Evolutionary conservation across 2,797 vertebrate genomes (phyloP).

Genomic region (Kryptopterus vitreolus): DNA sequence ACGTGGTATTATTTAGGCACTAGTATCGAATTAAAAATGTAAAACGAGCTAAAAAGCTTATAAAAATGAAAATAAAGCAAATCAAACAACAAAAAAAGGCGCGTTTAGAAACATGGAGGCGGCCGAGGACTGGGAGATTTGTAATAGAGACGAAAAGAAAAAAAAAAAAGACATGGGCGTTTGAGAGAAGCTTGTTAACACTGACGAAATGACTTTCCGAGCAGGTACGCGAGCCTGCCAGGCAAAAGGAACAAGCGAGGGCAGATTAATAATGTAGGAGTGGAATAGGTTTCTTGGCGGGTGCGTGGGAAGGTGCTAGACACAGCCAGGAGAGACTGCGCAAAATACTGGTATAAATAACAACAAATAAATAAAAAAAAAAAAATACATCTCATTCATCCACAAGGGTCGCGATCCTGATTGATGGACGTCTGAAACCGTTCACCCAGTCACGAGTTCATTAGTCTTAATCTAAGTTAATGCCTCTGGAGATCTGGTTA

Average conservation of each 20-base stretch:
- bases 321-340: conserved; percentile 7
- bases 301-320: conserved; percentile 42
- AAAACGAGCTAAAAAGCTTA: no score
- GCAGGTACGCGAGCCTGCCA: neutral
- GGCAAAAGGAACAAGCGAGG: neutral
- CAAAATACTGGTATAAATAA: no score
- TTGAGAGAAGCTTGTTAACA: neutral
- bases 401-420: neutral
- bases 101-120: neutral
- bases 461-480: no score
- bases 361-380: neutral
- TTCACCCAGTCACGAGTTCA: neutral
- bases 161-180: neutral
- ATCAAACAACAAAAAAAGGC: neutral
- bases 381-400: neutral
- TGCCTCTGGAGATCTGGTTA: no score
- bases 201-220: neutral
- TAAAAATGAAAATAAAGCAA: neutral
- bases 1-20: no score
- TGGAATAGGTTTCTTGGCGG: conserved; percentile 38
- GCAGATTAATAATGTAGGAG: conserved; percentile 29
- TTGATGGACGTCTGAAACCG: neutral
- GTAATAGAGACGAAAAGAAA: no score
- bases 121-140: neutral
- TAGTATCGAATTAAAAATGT: no score